These are phyloP conservation scores for Mayetiola destructor DNA, from an alignment of 2,888 invertebrate genomes.

Conservation along the genomic window DNA sequence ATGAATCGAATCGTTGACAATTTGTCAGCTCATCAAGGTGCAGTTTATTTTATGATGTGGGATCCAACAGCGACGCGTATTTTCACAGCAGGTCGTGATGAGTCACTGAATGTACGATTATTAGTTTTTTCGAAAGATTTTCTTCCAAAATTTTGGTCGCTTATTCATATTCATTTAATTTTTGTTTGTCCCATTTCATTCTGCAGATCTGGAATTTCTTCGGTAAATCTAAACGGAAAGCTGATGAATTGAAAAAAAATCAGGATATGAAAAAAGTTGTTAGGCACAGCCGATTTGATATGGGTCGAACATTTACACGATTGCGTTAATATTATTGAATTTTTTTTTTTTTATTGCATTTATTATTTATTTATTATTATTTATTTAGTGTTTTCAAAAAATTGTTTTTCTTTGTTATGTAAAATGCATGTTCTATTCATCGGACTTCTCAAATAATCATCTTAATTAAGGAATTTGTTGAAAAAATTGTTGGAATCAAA, in stretches of 20 bases:
- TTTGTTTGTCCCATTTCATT: no score
- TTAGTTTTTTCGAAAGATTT: no score
- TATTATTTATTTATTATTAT: not conserved
- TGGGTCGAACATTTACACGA: not conserved
- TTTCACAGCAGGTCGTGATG: constrained; percentile 33
- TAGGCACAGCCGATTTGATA: not conserved
- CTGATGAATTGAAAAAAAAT: not conserved
- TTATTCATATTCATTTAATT: no score
- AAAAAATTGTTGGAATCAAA: no score
- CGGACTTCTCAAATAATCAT: no score
- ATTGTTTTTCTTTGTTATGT: no score
- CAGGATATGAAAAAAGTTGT: not conserved
- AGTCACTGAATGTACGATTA: constrained; percentile 29
- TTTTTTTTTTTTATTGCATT: not conserved
- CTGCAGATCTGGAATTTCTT: constrained; percentile 4
- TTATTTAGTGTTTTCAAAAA: not conserved
- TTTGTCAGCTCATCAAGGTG: constrained; percentile 24
- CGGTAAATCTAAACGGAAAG: not conserved
- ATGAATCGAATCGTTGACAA: constrained; percentile 31
- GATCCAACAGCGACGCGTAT: constrained; percentile 28
- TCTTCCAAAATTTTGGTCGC: no score
- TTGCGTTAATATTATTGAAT: not conserved
- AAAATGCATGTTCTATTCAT: not conserved
- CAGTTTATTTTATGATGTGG: constrained; percentile 30
- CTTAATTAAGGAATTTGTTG: no score